Evolutionary conservation across 2,888 invertebrate genomes (phyloP).

Genomic region (Zygogramma bicolorata): DNA sequence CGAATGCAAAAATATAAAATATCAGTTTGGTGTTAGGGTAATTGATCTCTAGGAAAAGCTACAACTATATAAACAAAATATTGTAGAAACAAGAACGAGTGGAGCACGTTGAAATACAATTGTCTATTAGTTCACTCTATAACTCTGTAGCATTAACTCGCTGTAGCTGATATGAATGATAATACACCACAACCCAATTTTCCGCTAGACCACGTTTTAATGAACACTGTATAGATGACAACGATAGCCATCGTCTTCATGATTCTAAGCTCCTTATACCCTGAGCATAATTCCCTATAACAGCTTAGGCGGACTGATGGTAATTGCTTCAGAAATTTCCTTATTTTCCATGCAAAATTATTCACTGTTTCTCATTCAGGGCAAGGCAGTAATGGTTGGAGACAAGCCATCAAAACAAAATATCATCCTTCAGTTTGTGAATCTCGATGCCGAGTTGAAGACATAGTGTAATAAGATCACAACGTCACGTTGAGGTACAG

Average conservation of each 20-base stretch:
- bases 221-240: not conserved
- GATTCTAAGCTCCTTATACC: not conserved
- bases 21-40: too few relatives aligned
- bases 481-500: not conserved
- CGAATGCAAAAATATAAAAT: too few relatives aligned
- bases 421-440: not conserved
- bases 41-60: too few relatives aligned
- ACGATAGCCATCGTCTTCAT: constrained; percentile 7
- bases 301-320: constrained; percentile 28
- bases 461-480: not conserved
- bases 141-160: too few relatives aligned
- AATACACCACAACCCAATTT: not conserved
- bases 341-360: constrained; percentile 31
- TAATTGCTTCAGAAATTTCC: constrained; percentile 33
- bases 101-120: too few relatives aligned
- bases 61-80: too few relatives aligned
- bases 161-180: not conserved
- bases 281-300: constrained; percentile 3
- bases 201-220: not conserved
- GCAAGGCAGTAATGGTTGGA: constrained; percentile 27
- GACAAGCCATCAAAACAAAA: constrained; percentile 25
- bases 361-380: constrained; percentile 22
- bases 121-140: too few relatives aligned
- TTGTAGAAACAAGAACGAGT: too few relatives aligned
- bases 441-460: not conserved